phyloP scores from a whole-genome alignment of 2,797 vertebrate species.

The Synaphobranchus kaupii region DNA sequence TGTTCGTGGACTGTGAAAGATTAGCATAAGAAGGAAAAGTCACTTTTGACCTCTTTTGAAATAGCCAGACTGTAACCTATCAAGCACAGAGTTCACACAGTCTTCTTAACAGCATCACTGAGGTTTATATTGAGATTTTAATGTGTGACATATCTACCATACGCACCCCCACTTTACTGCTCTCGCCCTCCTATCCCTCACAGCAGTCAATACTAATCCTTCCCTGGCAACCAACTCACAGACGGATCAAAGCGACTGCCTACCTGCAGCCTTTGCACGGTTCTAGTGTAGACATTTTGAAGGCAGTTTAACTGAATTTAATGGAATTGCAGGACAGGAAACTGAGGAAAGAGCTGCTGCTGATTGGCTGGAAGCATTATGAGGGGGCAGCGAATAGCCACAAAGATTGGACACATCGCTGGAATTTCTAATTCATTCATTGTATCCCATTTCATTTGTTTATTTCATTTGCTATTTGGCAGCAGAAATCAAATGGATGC shows the following conservation, averaged over 20 bases:
- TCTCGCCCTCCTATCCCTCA: neutral
- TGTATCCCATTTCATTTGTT: neutral
- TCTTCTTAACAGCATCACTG: conserved; percentile 15
- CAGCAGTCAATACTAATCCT: conserved; percentile 32
- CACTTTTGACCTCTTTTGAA: conserved; percentile 33
- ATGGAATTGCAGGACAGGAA: conserved; percentile 13
- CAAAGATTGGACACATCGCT: neutral
- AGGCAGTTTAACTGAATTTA: conserved; percentile 21
- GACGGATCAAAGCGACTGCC: conserved; percentile 21
- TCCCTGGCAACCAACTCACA: conserved; percentile 26
- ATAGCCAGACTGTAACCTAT: conserved; percentile 49
- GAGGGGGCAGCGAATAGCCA: neutral
- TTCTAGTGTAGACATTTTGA: neutral
- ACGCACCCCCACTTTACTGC: neutral
- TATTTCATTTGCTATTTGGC: too few species aligned
- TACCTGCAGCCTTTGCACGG: conserved; percentile 27
- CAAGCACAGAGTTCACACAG: conserved; percentile 59
- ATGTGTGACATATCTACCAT: conserved; percentile 25
- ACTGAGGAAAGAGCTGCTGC: neutral
- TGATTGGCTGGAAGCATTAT: conserved; percentile 14
- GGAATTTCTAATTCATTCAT: conserved; percentile 12
- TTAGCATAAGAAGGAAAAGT: conserved; percentile 33
- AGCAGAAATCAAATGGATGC: too few species aligned
- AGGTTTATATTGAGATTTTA: conserved; percentile 47
- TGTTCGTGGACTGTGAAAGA: conserved; percentile 26